Evolutionary conservation across 1,140 invertebrate species (phyloP).

Genomic region (Bilobella aurantiaca): DNA sequence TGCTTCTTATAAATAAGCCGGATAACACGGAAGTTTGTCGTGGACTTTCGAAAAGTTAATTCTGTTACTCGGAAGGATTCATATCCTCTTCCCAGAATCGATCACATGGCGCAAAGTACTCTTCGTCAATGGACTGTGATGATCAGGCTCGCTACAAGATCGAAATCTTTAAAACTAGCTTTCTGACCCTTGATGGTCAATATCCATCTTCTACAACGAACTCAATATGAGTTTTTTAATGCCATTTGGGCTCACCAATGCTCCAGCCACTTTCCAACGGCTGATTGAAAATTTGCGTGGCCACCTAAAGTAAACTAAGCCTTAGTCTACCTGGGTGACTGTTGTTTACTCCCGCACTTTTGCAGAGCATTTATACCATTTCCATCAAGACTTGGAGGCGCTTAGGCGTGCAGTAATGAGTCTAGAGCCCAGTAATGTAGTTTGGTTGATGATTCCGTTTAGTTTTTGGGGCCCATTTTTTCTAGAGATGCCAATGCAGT

Average conservation of each 20-base stretch:
- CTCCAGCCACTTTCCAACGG: slow-evolving; percentile 38
- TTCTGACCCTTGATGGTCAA: too few species aligned
- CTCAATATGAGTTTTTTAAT: too few species aligned
- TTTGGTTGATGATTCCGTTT: too few species aligned
- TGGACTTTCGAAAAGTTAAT: slow-evolving; percentile 40
- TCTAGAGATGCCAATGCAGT: too few species aligned
- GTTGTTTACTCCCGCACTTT: slow-evolving; percentile 14
- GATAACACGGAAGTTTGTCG: not conserved
- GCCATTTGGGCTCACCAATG: slow-evolving; percentile 41
- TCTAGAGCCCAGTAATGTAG: too few species aligned
- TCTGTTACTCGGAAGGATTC: slow-evolving; percentile 37
- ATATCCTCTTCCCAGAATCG: slow-evolving; percentile 42
- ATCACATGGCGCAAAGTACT: slow-evolving; percentile 35
- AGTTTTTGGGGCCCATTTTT: too few species aligned
- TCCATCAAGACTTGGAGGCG: slow-evolving; percentile 13
- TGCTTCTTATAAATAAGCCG: not conserved
- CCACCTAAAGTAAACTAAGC: slow-evolving; percentile 19
- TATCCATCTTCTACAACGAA: too few species aligned
- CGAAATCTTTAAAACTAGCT: too few species aligned
- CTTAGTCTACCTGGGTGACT: slow-evolving; percentile 36
- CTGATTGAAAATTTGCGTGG: slow-evolving; percentile 37
- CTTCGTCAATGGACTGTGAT: slow-evolving; percentile 36
- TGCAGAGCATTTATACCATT: not conserved
- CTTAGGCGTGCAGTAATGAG: too few species aligned
- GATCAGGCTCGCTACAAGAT: slow-evolving; percentile 40